Conservation (phyloP, 1,140 invertebrate species). For the Thaumatotibia leucotreta region DNA sequence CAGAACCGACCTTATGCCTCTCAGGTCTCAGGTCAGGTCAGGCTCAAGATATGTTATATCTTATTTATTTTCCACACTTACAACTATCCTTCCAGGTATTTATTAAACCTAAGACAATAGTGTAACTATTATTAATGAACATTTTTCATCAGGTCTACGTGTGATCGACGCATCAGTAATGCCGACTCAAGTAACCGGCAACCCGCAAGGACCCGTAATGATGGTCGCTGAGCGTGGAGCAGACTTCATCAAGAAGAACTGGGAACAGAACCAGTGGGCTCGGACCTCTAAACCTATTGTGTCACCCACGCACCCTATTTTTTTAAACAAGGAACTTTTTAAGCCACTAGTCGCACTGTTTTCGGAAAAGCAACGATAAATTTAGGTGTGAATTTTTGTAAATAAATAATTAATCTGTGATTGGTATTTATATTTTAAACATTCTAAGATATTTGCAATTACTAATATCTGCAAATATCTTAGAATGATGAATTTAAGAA, state of each 20-base stretch:
- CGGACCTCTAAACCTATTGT: neutral
- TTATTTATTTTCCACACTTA: too few relatives aligned
- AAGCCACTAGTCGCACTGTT: neutral
- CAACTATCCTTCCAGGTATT: too few relatives aligned
- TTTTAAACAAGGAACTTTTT: neutral
- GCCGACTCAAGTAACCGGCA: slow-evolving; percentile 77
- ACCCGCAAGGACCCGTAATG: slow-evolving; percentile 86
- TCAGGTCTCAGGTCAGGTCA: too few relatives aligned
- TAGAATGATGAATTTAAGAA: too few relatives aligned
- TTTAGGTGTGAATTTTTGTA: neutral
- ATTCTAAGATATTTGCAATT: too few relatives aligned
- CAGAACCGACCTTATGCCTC: too few relatives aligned
- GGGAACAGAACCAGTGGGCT: slow-evolving; percentile 40
- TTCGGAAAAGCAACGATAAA: neutral
- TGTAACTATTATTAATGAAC: neutral
- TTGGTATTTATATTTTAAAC: too few relatives aligned
- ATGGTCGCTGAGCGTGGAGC: slow-evolving; percentile 90
- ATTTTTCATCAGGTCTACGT: slow-evolving; percentile 79
- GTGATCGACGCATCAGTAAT: slow-evolving; percentile 83
- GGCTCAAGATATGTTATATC: too few relatives aligned
- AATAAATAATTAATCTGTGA: too few relatives aligned
- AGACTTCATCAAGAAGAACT: slow-evolving; percentile 82
- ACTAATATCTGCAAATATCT: too few relatives aligned
- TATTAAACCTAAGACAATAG: too few relatives aligned
- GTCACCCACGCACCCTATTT: neutral